Evolutionary conservation across 2,888 invertebrate species (phyloP).

Genomic region (Melanchra persicariae): DNA sequence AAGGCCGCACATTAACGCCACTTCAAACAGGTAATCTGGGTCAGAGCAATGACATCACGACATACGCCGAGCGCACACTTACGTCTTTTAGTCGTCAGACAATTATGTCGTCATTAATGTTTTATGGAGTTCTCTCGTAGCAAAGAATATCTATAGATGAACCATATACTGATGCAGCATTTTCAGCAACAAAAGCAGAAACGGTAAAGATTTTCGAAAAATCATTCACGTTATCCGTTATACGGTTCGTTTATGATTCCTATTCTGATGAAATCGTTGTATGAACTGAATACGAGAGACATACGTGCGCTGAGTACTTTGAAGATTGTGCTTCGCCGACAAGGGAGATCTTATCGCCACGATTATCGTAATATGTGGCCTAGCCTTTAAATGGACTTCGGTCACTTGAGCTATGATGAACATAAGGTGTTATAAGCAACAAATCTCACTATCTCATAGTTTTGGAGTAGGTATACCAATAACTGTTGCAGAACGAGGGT

Average conservation of each 20-base stretch:
- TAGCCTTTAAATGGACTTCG: slow-evolving; percentile 28
- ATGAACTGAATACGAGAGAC: slow-evolving; percentile 20
- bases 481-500: slow-evolving; percentile 64
- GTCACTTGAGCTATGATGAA: slow-evolving; percentile 23
- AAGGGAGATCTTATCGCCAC: background rate
- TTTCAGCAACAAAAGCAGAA: background rate
- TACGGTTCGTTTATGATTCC: background rate
- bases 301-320: slow-evolving; percentile 1
- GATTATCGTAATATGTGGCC: slow-evolving; percentile 4
- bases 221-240: background rate
- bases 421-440: slow-evolving; percentile 9
- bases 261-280: slow-evolving; percentile 25
- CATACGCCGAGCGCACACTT: slow-evolving; percentile 39
- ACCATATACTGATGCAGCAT: too few species aligned
- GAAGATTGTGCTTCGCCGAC: background rate
- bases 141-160: background rate
- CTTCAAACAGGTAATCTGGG: slow-evolving; percentile 74
- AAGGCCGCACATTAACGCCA: slow-evolving; percentile 66
- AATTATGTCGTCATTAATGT: background rate
- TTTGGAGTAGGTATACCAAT: slow-evolving; percentile 9
- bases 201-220: background rate
- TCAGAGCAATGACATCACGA: slow-evolving; percentile 72
- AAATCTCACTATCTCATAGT: slow-evolving; percentile 21
- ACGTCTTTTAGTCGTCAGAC: slow-evolving; percentile 29
- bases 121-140: background rate